Conservation (phyloP, 2,888 invertebrate genomes). For the Xanthorhoe spadicearia region DNA sequence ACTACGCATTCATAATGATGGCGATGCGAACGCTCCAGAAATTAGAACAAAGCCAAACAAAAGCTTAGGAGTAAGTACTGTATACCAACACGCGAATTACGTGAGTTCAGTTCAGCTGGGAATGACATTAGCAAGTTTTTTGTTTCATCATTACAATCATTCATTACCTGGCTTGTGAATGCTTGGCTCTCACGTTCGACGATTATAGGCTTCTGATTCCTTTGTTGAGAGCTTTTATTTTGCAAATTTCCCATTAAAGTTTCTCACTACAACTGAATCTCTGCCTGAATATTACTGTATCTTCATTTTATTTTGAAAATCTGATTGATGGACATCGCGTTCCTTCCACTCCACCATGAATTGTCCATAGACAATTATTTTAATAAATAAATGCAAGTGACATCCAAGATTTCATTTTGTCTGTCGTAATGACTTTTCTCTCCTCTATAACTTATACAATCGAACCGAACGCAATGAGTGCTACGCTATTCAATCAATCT, state of each 20-base stretch:
- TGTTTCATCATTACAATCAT: constrained; percentile 59
- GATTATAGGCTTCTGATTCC: constrained; percentile 63
- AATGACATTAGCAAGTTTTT: constrained; percentile 83
- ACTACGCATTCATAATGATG: constrained; percentile 43
- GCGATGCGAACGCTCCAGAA: constrained; percentile 46
- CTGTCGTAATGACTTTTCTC: neutral
- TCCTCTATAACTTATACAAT: too few species aligned
- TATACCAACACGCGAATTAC: constrained; percentile 66
- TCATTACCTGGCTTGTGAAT: constrained; percentile 74
- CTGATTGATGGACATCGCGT: neutral
- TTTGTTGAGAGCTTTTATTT: constrained; percentile 65
- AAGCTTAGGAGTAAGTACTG: constrained; percentile 53
- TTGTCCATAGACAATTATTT: neutral
- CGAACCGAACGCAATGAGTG: too few species aligned
- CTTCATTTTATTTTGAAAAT: constrained; percentile 50
- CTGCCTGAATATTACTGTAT: constrained; percentile 33
- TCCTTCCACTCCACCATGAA: constrained; percentile 4
- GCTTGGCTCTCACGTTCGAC: constrained; percentile 72
- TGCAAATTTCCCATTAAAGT: constrained; percentile 81
- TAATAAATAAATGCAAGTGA: neutral
- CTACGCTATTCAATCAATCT: too few species aligned
- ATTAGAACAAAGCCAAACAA: constrained; percentile 57
- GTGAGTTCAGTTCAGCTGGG: constrained; percentile 81
- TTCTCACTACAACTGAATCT: constrained; percentile 19
- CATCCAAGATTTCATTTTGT: neutral